Base-by-base conservation (phyloP, 2,888 invertebrate species). In the Zygaena filipendulae region DNA sequence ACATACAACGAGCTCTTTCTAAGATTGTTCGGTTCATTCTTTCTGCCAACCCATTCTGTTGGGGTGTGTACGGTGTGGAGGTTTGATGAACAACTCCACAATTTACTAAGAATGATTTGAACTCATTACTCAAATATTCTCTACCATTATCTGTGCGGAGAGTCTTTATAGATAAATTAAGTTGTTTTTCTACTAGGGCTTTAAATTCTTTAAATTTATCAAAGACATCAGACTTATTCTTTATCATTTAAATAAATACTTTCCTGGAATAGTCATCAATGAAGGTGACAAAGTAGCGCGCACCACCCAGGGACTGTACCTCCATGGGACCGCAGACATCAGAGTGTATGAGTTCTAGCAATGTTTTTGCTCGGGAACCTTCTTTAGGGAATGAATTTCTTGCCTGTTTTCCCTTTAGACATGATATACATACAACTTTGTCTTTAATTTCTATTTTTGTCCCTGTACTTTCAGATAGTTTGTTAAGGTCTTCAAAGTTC, bases 101-200 rank as follows among this genome's bases (percentile, higher is more conserved):
- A 6, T 7, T 22, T 30, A n/a, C n/a, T n/a, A n/a, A n/a, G n/a
- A n/a, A n/a, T n/a, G n/a, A n/a, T 26, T 26, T 11, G 5, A 23
- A 23, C 7, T 23, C 4, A 23, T 23, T 23, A 7, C 23, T 23
- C n/a, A n/a, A 5, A 31, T 39, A 45, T 32, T 45, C 41, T 7
- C 20, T 16, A 8, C 42, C 43, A 19, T 40, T 39, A 26, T 44
- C 44, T 3, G 36, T 32, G 16, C 39, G 20, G 3, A 46, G 6
- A 7, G 4, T 19, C 25, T 39, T 38, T 9, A 44, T 27, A 10
- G 29, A 32, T 19, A 22, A 23, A 4, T 34, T 29, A 4, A 30
- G 39, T 27, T 44, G 39, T 16, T 43, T 51, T 25, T 42, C 39
- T 7, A 46, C 40, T 10, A 38, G 16, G n/a, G 23, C 23, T 22